Base-by-base conservation (phyloP, 2,888 invertebrate genomes). In the Sinopyrophorus schimmeli region DNA sequence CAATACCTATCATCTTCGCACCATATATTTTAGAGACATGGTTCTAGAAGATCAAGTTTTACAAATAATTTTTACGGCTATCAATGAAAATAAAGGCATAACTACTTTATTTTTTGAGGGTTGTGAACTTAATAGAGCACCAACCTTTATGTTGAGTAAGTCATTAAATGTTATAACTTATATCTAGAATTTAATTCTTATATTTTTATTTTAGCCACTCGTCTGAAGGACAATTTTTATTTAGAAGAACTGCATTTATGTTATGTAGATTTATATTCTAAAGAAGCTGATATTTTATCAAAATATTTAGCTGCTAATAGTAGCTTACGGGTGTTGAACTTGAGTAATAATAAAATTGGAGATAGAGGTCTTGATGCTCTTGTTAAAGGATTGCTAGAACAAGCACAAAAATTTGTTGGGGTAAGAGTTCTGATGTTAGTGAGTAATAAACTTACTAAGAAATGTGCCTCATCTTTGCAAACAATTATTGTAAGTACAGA, bases 291-390 rank as follows among this genome's bases (percentile, higher is more conserved):
- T 47, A 56, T 63, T 30, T 53, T 72, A 21, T 65, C 68, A 7
- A 55, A 62, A 40, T 66, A 69, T 40, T 55, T 72, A 24, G 57
- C 55, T 32, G 63, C 61, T 31, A 71, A 71, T 53, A 60, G 46
- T 31, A 60, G 63, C 38, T 57, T 72, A 15, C 65, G 65, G 59
- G 67, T 71, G 10, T 58, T 72, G 40, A 69, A 72, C 55, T 65
- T 72, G 20, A 69, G 70, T 55, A 71, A 72, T 55, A 72, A 72
- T 57, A 63, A 60, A 48, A 67, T 72, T 40, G 72, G 72, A 10
- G 72, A 72, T 57, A 60, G 70, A 24, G 72, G 72, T 3, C 54
- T 72, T 11, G 69, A 71, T 49, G 65, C 61, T 4, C 54, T 72
- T 6, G 64, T 69, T 10, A 68, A 65, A 59, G 70, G 70, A 27